Evolutionary conservation across 2,888 invertebrate genomes (phyloP), one percentile per base, ranked within the genome.

Genomic region (Selenia dentaria): DNA sequence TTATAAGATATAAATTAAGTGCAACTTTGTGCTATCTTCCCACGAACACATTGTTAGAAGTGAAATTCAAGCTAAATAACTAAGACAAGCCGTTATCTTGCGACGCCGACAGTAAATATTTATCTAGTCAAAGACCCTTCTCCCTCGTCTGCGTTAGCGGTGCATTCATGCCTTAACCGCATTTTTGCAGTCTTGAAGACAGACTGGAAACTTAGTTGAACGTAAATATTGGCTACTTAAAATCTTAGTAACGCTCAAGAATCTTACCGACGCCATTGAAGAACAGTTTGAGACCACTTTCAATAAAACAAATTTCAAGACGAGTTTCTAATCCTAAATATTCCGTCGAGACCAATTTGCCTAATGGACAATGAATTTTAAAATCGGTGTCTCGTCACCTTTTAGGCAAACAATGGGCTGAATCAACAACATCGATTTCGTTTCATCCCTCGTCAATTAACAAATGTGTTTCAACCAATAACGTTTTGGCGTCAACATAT

Each of bases 111-210:
- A 35, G 48, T 52, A 57, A 57, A 57, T 55, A 53, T 57, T 54
- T 57, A 53, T 53, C 51, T 49, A 54, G 54, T 49, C 57, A 53
- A 57, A 54, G 54, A 57, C 48, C 29, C 42, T 53, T 51, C 45
- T 48, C 53, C 51, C 50, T 52, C 51, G 39, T 49, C 29, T 52
- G 51, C 48, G 43, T 47, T 27, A 45, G 45, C 45, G 44, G 25
- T 18, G 41, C 49, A 36, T 42, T 40, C 38, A 40, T 42, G 50
- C 50, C 39, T 45, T 49, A 31, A 36, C 34, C 45, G 50, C 48
- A 52, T 54, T 57, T 49, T 54, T 51, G 46, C 49, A 34, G 46
- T 54, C 43, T 42, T 38, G 13, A 25, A 40, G 13, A 11, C 27
- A 36, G 27, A 28, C 45, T 32, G 27, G 41, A 43, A 46, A 44